Conservation (phyloP, 2,113 vertebrate species). For the Albula glossodonta region DNA sequence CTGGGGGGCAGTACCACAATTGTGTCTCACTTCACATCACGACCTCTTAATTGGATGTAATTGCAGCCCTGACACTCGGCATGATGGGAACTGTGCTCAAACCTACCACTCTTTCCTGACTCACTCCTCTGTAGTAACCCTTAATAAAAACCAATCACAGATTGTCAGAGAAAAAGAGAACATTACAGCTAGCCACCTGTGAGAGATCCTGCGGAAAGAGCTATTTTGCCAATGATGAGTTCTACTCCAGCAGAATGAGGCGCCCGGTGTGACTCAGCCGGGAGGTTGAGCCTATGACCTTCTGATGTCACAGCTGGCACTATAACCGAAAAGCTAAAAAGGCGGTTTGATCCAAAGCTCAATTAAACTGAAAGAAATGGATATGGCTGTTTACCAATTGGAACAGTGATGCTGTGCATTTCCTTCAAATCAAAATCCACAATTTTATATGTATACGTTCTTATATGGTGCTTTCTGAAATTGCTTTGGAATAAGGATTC, state of each 20-base stretch:
- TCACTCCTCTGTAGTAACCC: conserved; percentile 7
- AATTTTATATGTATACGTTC: background rate
- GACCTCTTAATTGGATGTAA: conserved; percentile 42
- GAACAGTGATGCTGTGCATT: background rate
- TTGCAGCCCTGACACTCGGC: conserved; percentile 18
- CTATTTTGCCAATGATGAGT: background rate
- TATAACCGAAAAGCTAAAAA: background rate
- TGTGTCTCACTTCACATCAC: conserved; percentile 25
- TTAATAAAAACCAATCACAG: background rate
- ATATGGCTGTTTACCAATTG: background rate
- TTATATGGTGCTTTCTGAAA: background rate
- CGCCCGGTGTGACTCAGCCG: background rate
- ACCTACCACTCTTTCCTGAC: background rate
- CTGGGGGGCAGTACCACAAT: background rate
- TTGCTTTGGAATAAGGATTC: background rate
- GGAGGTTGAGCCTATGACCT: background rate
- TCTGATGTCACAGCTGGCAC: background rate
- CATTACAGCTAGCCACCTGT: background rate
- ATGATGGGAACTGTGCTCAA: background rate
- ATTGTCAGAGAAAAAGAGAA: background rate
- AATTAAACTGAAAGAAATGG: background rate
- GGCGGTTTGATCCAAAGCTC: background rate
- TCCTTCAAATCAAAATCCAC: background rate
- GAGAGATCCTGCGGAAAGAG: background rate
- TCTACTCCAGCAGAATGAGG: background rate